A percentile compares a stretch with the other conserved stretches of the same genome.
Evolutionary conservation across 2,797 vertebrate genomes (phyloP).

Genomic region (Mormyrops attenuatus): DNA sequence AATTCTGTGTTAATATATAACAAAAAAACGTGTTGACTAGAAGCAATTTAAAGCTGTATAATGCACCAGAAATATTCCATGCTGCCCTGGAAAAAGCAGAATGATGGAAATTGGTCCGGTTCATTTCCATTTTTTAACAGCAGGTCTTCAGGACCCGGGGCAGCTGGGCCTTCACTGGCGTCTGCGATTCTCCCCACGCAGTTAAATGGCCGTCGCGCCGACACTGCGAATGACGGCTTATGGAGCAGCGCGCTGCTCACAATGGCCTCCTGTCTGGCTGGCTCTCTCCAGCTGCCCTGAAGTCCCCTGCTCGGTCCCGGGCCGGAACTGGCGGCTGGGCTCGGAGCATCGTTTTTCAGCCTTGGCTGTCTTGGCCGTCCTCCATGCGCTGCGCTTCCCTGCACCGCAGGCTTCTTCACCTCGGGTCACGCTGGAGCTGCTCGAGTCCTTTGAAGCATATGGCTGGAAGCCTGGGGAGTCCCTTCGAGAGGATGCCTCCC

Average conservation of each 20-base stretch:
- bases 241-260: background rate
- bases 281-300: slow-evolving; percentile 3
- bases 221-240: background rate
- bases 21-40: background rate
- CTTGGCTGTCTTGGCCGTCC: background rate
- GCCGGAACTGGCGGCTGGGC: background rate
- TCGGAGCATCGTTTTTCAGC: background rate
- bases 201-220: background rate
- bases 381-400: background rate
- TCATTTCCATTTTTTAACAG: background rate
- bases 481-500: background rate
- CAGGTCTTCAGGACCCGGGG: background rate
- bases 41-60: background rate
- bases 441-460: background rate
- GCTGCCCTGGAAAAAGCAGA: background rate
- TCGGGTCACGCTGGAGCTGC: slow-evolving; percentile 13
- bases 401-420: background rate
- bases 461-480: background rate
- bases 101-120: background rate
- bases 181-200: background rate
- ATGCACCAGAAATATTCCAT: background rate
- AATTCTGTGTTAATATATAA: background rate
- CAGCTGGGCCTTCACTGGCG: background rate
- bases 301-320: background rate
- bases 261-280: background rate